These are phyloP conservation scores for Cantharis rustica DNA, from an alignment of 2,888 invertebrate species.

Conservation along the genomic window DNA sequence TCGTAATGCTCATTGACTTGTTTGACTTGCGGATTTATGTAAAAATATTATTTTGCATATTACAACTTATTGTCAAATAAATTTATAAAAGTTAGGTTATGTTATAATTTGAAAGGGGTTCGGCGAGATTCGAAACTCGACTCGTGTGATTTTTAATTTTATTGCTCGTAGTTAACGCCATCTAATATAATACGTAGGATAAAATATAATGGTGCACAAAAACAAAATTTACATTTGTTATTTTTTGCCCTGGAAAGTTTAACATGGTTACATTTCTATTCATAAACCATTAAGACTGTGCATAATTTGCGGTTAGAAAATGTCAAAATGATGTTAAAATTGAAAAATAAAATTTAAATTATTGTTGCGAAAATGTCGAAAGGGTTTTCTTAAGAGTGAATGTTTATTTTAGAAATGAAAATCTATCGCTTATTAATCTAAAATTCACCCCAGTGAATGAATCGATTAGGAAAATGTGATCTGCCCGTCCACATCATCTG, in stretches of 20 bases:
- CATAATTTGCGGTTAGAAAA: not conserved
- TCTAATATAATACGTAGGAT: not conserved
- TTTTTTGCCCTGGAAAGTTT: not conserved
- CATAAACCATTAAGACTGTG: not conserved
- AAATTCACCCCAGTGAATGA: slow-evolving; percentile 19
- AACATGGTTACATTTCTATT: not conserved
- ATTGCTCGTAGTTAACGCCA: not conserved
- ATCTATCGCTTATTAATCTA: slow-evolving; percentile 37
- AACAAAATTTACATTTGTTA: not conserved
- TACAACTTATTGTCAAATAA: not conserved
- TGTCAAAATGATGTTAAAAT: not conserved
- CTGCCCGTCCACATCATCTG: slow-evolving; percentile 19
- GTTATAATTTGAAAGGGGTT: not conserved
- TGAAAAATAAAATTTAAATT: not conserved
- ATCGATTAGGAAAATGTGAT: slow-evolving; percentile 34
- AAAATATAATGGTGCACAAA: not conserved
- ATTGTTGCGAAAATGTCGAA: slow-evolving; percentile 25
- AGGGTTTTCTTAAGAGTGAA: slow-evolving; percentile 5
- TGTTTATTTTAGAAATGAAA: slow-evolving; percentile 32
- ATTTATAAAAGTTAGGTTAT: not conserved
- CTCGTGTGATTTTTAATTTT: not conserved
- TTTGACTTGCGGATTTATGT: not conserved
- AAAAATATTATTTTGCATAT: not conserved
- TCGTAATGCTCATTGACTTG: not conserved
- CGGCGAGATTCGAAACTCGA: not conserved